A percentile compares a stretch with the other conserved stretches of the same genome.
Evolutionary conservation across 2,888 invertebrate genomes (phyloP).

Genomic region (Gryllus longicercus): DNA sequence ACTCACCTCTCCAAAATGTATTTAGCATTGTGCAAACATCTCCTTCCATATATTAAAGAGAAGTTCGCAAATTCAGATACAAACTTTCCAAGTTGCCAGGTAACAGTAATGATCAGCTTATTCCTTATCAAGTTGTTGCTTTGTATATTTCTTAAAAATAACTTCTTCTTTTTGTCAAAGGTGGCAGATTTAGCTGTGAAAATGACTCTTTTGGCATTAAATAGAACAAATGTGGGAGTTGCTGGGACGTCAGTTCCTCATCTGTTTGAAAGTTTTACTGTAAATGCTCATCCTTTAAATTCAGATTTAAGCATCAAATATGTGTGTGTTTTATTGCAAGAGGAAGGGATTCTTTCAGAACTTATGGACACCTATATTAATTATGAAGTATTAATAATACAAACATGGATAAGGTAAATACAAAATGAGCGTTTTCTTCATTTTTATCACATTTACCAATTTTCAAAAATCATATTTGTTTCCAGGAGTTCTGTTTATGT

Average conservation of each 20-base stretch:
- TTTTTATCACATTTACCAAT: neutral
- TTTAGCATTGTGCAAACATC: slow-evolving; percentile 23
- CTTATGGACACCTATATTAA: slow-evolving; percentile 11
- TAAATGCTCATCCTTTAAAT: slow-evolving; percentile 19
- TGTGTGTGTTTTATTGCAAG: slow-evolving; percentile 27
- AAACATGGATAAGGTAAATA: slow-evolving; percentile 33
- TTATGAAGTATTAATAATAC: slow-evolving; percentile 30
- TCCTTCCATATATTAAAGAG: slow-evolving; percentile 29
- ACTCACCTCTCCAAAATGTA: slow-evolving; percentile 29
- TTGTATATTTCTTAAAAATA: too few species aligned
- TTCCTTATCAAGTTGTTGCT: too few species aligned
- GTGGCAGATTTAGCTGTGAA: slow-evolving; percentile 33
- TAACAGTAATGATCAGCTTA: too few species aligned
- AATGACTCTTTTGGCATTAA: slow-evolving; percentile 28
- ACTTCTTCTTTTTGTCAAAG: slow-evolving; percentile 21
- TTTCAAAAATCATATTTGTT: neutral
- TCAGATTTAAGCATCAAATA: slow-evolving; percentile 27
- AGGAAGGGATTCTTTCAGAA: slow-evolving; percentile 27
- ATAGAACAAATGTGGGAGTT: neutral
- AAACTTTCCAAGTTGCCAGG: slow-evolving; percentile 24
- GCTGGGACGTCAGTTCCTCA: neutral
- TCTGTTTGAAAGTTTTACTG: neutral
- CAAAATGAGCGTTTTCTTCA: too few species aligned
- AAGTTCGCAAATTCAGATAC: slow-evolving; percentile 17
- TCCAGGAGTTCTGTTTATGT: slow-evolving; percentile 22